Conservation (phyloP, 23 tunicate species). For the Halocynthia roretzi region DNA sequence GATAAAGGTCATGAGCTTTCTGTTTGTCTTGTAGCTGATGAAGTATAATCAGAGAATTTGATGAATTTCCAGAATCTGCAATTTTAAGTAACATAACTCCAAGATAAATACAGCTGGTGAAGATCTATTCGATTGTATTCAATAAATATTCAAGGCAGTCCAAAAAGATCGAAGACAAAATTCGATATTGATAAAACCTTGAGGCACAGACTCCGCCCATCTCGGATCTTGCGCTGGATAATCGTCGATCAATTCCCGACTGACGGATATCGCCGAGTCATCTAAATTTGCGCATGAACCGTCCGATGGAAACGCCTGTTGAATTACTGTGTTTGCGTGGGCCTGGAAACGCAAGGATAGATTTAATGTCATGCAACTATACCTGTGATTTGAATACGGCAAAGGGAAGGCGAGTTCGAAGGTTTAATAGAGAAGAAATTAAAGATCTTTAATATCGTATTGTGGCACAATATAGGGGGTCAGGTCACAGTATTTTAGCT, state of each 20-base stretch:
- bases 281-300: constrained; percentile 23
- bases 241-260: constrained; percentile 67
- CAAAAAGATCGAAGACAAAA: constrained; percentile 1
- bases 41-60: constrained; percentile 56
- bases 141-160: not conserved
- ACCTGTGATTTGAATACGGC: no score
- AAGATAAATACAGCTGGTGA: constrained; percentile 3
- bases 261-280: constrained; percentile 42
- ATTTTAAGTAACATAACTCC: constrained; percentile 8
- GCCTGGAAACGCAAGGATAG: constrained; percentile 13
- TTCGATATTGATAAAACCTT: constrained; percentile 10
- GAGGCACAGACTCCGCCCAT: constrained; percentile 91
- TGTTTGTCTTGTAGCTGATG: constrained; percentile 85
- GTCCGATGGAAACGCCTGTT: constrained; percentile 34
- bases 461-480: no score
- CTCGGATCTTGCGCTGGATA: constrained; percentile 88
- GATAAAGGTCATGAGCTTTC: constrained; percentile 58
- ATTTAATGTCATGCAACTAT: no score
- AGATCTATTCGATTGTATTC: not conserved
- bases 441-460: no score
- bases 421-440: no score
- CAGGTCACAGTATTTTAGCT: no score
- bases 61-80: constrained; percentile 26
- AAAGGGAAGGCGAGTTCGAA: no score
- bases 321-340: constrained; percentile 54